Base-by-base conservation (phyloP, 2,888 invertebrate genomes). In the Oligia fasciuncula region DNA sequence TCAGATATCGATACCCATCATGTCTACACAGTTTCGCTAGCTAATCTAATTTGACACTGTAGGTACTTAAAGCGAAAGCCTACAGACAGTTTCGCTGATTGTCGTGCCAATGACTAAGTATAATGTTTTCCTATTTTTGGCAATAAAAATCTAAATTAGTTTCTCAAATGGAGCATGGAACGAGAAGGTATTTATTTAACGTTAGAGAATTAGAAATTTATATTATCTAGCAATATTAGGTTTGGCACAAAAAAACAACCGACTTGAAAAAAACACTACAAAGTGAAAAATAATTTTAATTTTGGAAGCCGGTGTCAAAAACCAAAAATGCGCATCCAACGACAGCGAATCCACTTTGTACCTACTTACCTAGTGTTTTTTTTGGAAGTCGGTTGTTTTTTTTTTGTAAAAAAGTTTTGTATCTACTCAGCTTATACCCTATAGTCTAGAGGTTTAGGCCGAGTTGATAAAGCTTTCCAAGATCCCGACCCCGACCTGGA, bases 91-190 rank as follows among this genome's bases (percentile, higher is more conserved):
- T 76, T 57, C 11, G 43, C 49, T 62, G 51, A 51, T 76, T 76
- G 51, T 80, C 57, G 70, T 80, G 66, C 29, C 70, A 71, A 17
- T 71, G 60, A 46, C 6, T 63, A 40, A 4, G 4, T 40, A 60
- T 70, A 19, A 66, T 40, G 9, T 54, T 69, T 57, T 51, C 13
- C 54, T 49, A 54, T 75, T 84, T 76, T 79, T 57, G 35, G 17
- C 46, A 63, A 66, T 40, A 63, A 73, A 23, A 65, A 51, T 65
- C 54, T 73, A 40, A 85, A 85, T 81, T 62, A 68, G 72, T 70
- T 76, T 81, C 51, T 76, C 81, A 85, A 84, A 65, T 85, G 85
- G 67, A 85, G 67, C 83, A 76, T 81, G 73, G 17, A 62, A 49
- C 14, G 5, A 4, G 43, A n/a, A 57, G 6, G 43, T 29, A 57